Percentiles rank a stretch among this genome's conserved stretches.
phyloP scores from a whole-genome alignment of 2,888 invertebrate species.

The Ophioninae sp. region DNA sequence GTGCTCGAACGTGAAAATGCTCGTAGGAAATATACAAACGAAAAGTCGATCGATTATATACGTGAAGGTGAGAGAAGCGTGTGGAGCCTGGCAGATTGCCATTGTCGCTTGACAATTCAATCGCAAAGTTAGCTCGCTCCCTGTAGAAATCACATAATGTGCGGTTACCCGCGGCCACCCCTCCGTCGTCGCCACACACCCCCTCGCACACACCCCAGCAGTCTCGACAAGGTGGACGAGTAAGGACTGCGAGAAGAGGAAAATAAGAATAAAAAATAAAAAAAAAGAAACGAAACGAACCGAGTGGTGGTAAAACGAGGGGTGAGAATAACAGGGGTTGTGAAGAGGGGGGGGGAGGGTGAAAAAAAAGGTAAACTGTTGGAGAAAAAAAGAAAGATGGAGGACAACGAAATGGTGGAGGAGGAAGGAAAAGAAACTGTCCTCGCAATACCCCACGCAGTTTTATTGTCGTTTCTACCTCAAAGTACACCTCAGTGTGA shows the following conservation, averaged over 20 bases:
- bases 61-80: conserved; percentile 49
- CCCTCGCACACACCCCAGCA: not conserved
- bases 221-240: not conserved
- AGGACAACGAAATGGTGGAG: not conserved
- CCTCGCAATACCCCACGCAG: conserved; percentile 15
- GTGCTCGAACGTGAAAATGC: conserved; percentile 23
- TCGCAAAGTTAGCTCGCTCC: conserved; percentile 79
- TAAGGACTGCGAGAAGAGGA: not conserved
- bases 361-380: not conserved
- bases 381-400: not conserved
- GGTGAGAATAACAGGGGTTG: not conserved
- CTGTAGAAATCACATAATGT: conserved; percentile 81
- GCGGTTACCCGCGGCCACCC: conserved; percentile 74
- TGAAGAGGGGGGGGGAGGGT: not conserved
- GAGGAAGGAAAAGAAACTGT: not conserved
- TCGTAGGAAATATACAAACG: conserved; percentile 33
- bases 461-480: conserved; percentile 41
- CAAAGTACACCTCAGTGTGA: conserved; percentile 46
- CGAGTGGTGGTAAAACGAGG: not conserved
- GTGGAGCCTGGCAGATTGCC: conserved; percentile 77
- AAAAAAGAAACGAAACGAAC: not conserved
- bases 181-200: not conserved
- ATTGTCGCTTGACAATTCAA: conserved; percentile 80
- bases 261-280: not conserved
- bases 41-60: conserved; percentile 51